Evolutionary conservation across 2,113 vertebrate genomes (phyloP), one percentile per base, ranked within the genome.

Genomic region (Neopipo cinnamomea): DNA sequence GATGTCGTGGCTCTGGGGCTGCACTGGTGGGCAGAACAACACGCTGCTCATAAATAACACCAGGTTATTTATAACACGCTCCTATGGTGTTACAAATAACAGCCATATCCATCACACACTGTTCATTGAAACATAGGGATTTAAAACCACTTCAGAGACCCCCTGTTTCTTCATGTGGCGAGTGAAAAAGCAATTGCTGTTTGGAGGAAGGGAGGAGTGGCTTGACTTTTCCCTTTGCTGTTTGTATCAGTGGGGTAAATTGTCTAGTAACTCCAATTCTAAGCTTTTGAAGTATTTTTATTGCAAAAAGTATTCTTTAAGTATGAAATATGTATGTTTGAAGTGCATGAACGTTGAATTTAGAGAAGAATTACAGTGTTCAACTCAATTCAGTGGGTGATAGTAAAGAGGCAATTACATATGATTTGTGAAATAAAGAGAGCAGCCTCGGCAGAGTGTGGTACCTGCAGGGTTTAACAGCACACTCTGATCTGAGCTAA

Each of bases 361-460:
- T 91, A 13, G 84, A 49, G 91, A 71, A 84, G 74, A 94, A 84
- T n/a, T 58, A 42, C 42, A 50, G 58, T 53, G 63, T 56, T 93
- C 49, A 30, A 3, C 68, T 85, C 88, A 41, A 9, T 84, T 88
- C 68, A 42, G 63, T 65, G 78, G 53, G 68, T 91, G 84, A 68
- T 96, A 82, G 72, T 94, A 93, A 91, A 93, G 85, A 91, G 87
- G 72, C 85, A 93, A 95, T 96, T 96, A 92, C 89, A 23, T 82
- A 62, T 66, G 75, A 91, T 95, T 95, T 95, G 93, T 93, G 91
- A 91, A 95, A 89, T 92, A 91, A 84, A 92, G 77, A 80, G 72
- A 79, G 83, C 65, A 80, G 16, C 62, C 80, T 78, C 22, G 62
- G 89, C 74, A n/a, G 58, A 62, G 42, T 10, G 75, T 24, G 90